These are phyloP conservation scores for Cardiocondyla obscurior DNA, from an alignment of 1,140 invertebrate species.

Conservation along the genomic window DNA sequence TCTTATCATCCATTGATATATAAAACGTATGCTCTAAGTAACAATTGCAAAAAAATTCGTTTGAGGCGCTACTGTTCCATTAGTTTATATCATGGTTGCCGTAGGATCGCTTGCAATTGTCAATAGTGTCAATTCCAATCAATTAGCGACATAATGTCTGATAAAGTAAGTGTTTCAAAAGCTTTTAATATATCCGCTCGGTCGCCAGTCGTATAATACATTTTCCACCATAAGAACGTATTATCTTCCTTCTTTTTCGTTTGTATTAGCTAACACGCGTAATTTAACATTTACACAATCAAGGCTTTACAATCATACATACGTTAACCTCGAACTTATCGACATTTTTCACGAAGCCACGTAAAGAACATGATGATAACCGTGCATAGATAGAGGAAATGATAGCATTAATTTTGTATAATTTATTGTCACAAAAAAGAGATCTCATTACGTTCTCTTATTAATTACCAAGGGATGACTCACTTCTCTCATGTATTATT, in stretches of 20 bases:
- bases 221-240: not conserved
- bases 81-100: constrained; percentile 72
- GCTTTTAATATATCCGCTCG: not conserved
- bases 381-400: not conserved
- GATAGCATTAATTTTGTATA: not conserved
- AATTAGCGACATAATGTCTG: constrained; percentile 72
- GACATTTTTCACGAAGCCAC: constrained; percentile 48
- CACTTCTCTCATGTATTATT: not conserved
- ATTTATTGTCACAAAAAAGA: not conserved
- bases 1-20: not conserved
- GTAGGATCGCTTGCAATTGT: constrained; percentile 64
- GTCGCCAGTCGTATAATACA: not conserved
- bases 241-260: not conserved
- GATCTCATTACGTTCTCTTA: not conserved
- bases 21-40: not conserved
- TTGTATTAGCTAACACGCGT: not conserved
- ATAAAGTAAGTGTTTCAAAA: constrained; percentile 61
- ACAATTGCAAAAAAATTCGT: not conserved
- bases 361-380: not conserved
- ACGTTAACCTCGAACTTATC: constrained; percentile 62
- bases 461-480: not conserved
- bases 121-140: constrained; percentile 73
- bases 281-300: constrained; percentile 39
- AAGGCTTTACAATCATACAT: not conserved
- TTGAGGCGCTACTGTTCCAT: not conserved